These are phyloP conservation scores for Cetonia aurata DNA, from an alignment of 2,888 invertebrate species.

Conservation along the genomic window DNA sequence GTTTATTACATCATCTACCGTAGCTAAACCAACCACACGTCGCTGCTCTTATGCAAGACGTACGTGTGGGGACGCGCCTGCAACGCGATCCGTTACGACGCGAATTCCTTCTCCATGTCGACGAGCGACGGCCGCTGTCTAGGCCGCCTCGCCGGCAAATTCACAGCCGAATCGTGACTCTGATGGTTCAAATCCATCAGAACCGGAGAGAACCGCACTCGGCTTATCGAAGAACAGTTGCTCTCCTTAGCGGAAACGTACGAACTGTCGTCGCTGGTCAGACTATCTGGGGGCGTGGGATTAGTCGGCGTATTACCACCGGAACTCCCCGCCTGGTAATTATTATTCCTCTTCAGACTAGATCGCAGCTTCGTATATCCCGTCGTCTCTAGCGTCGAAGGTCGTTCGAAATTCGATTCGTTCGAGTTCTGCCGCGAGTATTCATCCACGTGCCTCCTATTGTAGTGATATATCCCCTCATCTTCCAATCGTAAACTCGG, in stretches of 20 bases:
- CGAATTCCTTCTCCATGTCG: constrained; percentile 70
- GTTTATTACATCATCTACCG: constrained; percentile 19
- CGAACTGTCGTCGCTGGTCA: constrained; percentile 89
- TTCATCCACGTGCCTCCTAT: constrained; percentile 22
- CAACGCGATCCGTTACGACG: constrained; percentile 65
- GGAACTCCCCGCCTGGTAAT: constrained; percentile 49
- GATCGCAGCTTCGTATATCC: constrained; percentile 78
- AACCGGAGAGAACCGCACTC: constrained; percentile 84
- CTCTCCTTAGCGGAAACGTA: constrained; percentile 88
- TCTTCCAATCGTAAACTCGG: constrained; percentile 74
- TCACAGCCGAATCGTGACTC: constrained; percentile 69
- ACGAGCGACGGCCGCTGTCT: constrained; percentile 68
- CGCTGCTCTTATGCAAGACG: constrained; percentile 21
- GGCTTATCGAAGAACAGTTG: constrained; percentile 74
- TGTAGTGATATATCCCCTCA: constrained; percentile 42
- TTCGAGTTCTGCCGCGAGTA: constrained; percentile 68
- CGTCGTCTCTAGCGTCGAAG: constrained; percentile 76
- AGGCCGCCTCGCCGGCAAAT: constrained; percentile 68
- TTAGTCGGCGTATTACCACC: constrained; percentile 78
- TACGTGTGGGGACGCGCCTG: constrained; percentile 26
- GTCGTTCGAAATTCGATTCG: constrained; percentile 70
- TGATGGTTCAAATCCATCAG: constrained; percentile 74
- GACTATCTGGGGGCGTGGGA: constrained; percentile 87
- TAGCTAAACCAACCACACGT: constrained; percentile 37
- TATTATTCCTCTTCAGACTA: constrained; percentile 81